phyloP scores from a whole-genome alignment of 2,888 invertebrate genomes.

The Cenopis cana region DNA sequence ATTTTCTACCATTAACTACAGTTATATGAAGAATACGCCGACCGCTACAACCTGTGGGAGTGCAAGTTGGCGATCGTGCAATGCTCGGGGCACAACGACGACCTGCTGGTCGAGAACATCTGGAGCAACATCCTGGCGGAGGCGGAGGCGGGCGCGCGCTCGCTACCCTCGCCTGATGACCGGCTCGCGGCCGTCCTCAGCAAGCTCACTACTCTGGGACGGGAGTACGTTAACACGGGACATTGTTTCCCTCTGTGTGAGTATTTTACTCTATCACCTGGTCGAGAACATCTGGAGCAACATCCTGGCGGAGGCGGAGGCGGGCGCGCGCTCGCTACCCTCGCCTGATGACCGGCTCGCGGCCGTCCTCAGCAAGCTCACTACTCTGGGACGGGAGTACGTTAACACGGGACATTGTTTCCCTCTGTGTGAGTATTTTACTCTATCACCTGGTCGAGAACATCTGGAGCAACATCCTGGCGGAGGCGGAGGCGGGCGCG shows the following conservation, averaged over 20 bases:
- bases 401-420: no score
- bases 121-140: constrained; percentile 94
- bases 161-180: constrained; percentile 80
- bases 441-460: no score
- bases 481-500: no score
- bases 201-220: constrained; percentile 91
- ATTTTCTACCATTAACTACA: constrained; percentile 62
- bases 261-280: no score
- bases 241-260: constrained; percentile 95
- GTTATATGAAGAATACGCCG: constrained; percentile 96
- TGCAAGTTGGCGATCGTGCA: constrained; percentile 97
- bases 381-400: no score
- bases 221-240: constrained; percentile 91
- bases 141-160: constrained; percentile 78
- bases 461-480: no score
- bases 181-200: constrained; percentile 88
- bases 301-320: no score
- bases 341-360: no score
- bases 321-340: no score
- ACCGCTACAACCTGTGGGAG: constrained; percentile 95
- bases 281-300: no score
- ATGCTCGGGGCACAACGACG: constrained; percentile 96
- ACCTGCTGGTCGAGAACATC: constrained; percentile 93
- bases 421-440: no score
- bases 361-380: no score